These are phyloP conservation scores for Zonotrichia leucophrys DNA, from an alignment of 2,113 vertebrate genomes.

Conservation along the genomic window DNA sequence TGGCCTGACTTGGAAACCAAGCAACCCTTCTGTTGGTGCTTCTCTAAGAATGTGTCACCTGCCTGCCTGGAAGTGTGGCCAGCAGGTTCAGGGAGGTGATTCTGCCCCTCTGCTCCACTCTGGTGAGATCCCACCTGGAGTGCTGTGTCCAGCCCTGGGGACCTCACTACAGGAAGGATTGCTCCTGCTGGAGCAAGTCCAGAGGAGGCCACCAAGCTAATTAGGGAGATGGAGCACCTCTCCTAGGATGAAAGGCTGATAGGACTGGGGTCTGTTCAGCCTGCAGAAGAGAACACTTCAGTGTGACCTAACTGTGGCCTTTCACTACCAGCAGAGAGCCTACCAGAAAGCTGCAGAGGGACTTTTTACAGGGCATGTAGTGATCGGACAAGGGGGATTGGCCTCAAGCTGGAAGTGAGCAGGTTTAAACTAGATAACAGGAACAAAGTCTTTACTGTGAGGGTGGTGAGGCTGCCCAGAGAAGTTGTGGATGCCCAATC, in stretches of 20 bases:
- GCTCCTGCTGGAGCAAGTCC: background rate
- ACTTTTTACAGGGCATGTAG: background rate
- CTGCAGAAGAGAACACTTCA: background rate
- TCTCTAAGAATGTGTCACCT: background rate
- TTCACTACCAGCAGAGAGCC: background rate
- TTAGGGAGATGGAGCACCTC: background rate
- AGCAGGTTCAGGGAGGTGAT: background rate
- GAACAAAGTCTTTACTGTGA: background rate
- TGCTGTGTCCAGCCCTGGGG: background rate
- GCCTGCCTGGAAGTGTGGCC: background rate
- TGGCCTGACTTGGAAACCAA: background rate
- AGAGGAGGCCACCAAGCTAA: background rate
- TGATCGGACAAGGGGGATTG: background rate
- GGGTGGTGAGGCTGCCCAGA: background rate
- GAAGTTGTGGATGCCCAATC: background rate
- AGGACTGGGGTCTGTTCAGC: background rate
- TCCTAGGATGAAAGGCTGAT: background rate
- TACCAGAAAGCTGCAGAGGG: background rate
- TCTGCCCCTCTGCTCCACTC: background rate
- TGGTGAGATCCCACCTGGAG: background rate
- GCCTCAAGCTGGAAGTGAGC: background rate
- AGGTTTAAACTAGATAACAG: background rate
- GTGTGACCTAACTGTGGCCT: background rate
- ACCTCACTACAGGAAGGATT: background rate
- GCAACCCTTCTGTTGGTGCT: background rate